Evolutionary conservation across 1,140 invertebrate species (phyloP), one percentile per base, ranked within the genome.

Genomic region (Scylla paramamosain): DNA sequence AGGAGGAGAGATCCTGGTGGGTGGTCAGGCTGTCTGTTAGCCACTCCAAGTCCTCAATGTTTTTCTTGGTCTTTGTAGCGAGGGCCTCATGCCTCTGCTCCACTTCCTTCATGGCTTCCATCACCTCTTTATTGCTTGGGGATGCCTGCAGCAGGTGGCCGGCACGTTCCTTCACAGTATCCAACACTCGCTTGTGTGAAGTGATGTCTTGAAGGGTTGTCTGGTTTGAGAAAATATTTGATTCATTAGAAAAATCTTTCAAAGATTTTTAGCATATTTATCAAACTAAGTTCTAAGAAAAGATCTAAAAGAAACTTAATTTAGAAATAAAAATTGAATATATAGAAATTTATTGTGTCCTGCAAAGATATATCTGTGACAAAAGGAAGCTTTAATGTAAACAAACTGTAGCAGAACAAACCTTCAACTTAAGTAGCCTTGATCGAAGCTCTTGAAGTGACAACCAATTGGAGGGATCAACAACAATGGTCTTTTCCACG

Each of bases 91-190:
- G 98, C 20, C 97, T 97, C 32, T 97, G 97, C 94, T 98, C 97
- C 12, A 98, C 97, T 25, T 97, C 97, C 94, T 97, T 97, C 0
- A 97, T 96, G 1, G 98, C 96, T 84, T 97, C 97, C 95, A 98
- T 98, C 96, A 99, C 99, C 96, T 98, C 97, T 29, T 98, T 97
- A 96, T 97, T 98, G 96, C 96, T 96, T 12, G 96, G 94, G 83
- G 95, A 96, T 12, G 96, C 97, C 97, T 97, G 97, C 96, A 97
- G 97, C 94, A 98, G 96, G 88, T 97, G 97, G 96, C 98, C 98
- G 0, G 98, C 98, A 97, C 99, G 99, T 96, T 99, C 99, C 8
- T 98, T 98, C 0, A 99, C 98, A 95, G 98, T 98, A 97, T 99
- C 99, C 87, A 99, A 98, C 39, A 99, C 98, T 95, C 99, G 97